Conservation (phyloP, 2,888 invertebrate species). For the Coleophora deauratella region DNA sequence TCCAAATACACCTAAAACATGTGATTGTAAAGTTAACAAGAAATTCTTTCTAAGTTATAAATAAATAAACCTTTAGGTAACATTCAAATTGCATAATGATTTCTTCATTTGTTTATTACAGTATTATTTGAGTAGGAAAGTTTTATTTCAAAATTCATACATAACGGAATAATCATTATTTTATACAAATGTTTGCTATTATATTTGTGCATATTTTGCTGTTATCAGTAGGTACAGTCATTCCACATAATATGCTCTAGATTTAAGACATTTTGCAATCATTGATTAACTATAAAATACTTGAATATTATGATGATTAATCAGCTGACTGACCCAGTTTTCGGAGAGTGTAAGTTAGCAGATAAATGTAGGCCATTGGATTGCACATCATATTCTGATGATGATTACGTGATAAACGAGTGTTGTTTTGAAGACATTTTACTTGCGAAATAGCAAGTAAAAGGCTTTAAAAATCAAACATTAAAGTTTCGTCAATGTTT, state of each 20-base stretch:
- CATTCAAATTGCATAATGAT: too few relatives aligned
- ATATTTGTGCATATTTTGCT: not conserved
- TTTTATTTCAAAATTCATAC: too few relatives aligned
- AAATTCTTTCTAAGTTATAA: too few relatives aligned
- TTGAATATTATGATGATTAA: slow-evolving; percentile 47
- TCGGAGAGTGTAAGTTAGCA: slow-evolving; percentile 52
- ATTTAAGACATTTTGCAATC: slow-evolving; percentile 45
- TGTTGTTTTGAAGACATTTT: too few relatives aligned
- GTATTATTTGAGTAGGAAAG: too few relatives aligned
- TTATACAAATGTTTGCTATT: not conserved
- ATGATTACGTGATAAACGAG: slow-evolving; percentile 1
- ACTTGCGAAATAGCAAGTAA: too few relatives aligned
- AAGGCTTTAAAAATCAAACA: too few relatives aligned
- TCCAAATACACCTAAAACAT: slow-evolving; percentile 74
- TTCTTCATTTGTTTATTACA: too few relatives aligned
- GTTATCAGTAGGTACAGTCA: not conserved
- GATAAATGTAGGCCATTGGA: slow-evolving; percentile 48
- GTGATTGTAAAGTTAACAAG: too few relatives aligned
- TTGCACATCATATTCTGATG: slow-evolving; percentile 20
- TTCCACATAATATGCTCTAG: slow-evolving; percentile 17
- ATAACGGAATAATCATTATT: too few relatives aligned
- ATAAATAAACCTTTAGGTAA: too few relatives aligned
- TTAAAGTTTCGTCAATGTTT: too few relatives aligned
- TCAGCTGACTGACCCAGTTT: slow-evolving; percentile 40
- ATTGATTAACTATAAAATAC: slow-evolving; percentile 45